A percentile compares a stretch with the other conserved stretches of the same genome.
Conservation (phyloP, 2,888 invertebrate species). For the Sinhomidia bicolor region DNA sequence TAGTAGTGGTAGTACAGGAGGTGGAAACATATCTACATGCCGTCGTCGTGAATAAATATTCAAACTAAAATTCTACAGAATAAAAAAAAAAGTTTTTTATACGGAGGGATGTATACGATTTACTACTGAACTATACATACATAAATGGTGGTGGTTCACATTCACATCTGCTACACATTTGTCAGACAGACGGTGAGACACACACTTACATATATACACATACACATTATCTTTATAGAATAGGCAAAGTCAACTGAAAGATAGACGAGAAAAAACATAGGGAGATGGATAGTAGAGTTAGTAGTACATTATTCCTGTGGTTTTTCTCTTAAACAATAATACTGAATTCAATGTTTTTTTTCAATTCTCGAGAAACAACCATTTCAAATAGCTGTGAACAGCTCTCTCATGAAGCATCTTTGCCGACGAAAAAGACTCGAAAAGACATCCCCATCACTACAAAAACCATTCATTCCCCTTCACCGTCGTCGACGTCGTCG, state of each 20-base stretch:
- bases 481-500: no score
- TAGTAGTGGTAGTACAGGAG: no score
- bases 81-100: not conserved
- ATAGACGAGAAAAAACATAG: not conserved
- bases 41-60: no score
- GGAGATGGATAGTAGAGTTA: not conserved
- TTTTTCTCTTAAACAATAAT: not conserved
- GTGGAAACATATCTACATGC: no score
- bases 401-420: not conserved
- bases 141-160: not conserved
- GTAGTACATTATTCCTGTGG: no score
- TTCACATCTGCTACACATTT: constrained; percentile 40
- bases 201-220: not conserved
- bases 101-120: not conserved
- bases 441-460: not conserved
- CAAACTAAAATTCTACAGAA: not conserved
- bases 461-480: not conserved
- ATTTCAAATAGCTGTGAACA: constrained; percentile 3
- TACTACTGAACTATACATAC: not conserved
- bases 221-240: not conserved
- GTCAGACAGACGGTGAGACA: not conserved
- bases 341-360: not conserved
- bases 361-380: no score
- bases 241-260: constrained; percentile 1
- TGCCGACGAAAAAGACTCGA: not conserved